phyloP scores from a whole-genome alignment of 2,797 vertebrate species.

The Parotocinclus haroldoi region DNA sequence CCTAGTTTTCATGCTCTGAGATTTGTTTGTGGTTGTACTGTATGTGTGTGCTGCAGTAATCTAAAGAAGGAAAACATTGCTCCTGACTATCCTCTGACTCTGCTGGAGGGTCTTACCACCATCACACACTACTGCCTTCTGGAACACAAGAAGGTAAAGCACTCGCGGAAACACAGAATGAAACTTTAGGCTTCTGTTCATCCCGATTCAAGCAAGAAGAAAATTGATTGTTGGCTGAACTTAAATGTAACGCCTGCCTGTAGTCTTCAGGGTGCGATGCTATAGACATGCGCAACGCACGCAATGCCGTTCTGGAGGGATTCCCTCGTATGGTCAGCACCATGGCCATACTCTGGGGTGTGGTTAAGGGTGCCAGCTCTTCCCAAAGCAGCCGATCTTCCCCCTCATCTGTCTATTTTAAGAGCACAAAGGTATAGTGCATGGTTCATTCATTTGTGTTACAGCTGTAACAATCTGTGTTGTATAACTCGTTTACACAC shows the following conservation, averaged over 20 bases:
- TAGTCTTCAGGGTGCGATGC: conserved; percentile 64
- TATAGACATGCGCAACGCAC: conserved; percentile 83
- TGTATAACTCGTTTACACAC: not conserved
- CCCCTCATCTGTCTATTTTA: conserved; percentile 89
- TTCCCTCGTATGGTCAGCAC: conserved; percentile 85
- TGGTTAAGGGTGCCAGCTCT: conserved; percentile 74
- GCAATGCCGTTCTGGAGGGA: conserved; percentile 85
- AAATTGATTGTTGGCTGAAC: too few species aligned
- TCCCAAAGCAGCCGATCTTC: conserved; percentile 74
- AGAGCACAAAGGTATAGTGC: conserved; percentile 83
- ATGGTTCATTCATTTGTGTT: too few species aligned
- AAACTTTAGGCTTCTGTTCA: too few species aligned
- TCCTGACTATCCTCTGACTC: conserved; percentile 92
- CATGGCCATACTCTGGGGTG: conserved; percentile 86
- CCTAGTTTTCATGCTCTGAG: too few species aligned
- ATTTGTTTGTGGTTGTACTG: not conserved
- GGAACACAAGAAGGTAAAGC: conserved; percentile 86
- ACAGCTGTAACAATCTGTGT: not conserved
- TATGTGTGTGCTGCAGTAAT: conserved; percentile 62
- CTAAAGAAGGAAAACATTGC: conserved; percentile 88
- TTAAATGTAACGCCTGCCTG: not conserved
- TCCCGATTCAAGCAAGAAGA: too few species aligned
- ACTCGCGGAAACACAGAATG: too few species aligned
- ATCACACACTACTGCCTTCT: conserved; percentile 93
- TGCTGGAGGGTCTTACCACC: conserved; percentile 91